Evolutionary conservation across 2,888 invertebrate species (phyloP).

Genomic region (Gisinianus flammeolus): DNA sequence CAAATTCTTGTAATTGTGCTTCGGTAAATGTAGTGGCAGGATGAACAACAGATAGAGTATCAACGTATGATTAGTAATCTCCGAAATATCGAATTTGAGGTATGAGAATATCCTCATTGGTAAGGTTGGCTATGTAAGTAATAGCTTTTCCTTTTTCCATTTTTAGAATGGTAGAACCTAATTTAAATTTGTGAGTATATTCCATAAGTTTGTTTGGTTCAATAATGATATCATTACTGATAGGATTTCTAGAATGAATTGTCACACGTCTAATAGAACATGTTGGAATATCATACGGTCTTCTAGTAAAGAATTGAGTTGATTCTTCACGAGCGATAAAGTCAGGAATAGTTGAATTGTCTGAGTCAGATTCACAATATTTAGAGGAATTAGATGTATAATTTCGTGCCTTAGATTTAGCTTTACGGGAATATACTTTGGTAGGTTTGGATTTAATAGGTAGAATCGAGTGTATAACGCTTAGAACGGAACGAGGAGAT

Average conservation of each 20-base stretch:
- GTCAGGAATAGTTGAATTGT: too few species aligned
- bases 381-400: too few species aligned
- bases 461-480: too few species aligned
- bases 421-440: too few species aligned
- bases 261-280: background rate
- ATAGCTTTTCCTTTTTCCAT: background rate
- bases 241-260: background rate
- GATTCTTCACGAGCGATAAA: too few species aligned
- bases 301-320: too few species aligned
- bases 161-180: background rate
- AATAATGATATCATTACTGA: background rate
- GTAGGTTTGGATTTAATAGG: too few species aligned
- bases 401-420: too few species aligned
- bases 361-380: too few species aligned
- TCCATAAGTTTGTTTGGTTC: background rate
- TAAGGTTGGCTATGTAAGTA: background rate
- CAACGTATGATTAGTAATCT: too few species aligned
- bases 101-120: background rate
- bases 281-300: background rate
- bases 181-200: background rate
- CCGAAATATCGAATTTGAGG: too few species aligned
- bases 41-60: background rate
- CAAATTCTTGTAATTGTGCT: conserved; percentile 2
- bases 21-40: background rate
- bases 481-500: too few species aligned